Evolutionary conservation across 2,797 vertebrate genomes (phyloP).

Genomic region (Phrynocephalus guinanensis): DNA sequence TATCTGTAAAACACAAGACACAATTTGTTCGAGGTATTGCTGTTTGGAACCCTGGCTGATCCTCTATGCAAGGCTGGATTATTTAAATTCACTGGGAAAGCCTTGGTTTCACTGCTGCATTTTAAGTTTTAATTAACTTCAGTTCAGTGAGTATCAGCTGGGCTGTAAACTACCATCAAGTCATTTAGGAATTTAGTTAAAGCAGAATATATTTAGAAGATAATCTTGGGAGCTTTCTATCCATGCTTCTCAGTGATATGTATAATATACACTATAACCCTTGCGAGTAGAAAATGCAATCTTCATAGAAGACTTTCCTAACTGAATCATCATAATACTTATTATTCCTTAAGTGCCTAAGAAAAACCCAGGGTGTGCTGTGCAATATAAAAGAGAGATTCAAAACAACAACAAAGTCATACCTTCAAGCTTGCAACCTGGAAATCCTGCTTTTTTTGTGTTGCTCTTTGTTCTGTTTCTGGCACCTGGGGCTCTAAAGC

Average conservation of each 20-base stretch:
- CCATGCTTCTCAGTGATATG: background rate
- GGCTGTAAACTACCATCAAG: constrained; percentile 59
- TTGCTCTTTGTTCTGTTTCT: constrained; percentile 6
- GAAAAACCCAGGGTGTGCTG: background rate
- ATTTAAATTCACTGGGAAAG: constrained; percentile 70
- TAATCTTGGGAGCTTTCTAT: background rate
- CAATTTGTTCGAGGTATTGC: constrained; percentile 3
- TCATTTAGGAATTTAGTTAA: constrained; percentile 58
- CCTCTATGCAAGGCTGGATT: constrained; percentile 74
- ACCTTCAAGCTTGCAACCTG: background rate
- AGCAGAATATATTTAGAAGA: background rate
- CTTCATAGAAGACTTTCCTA: background rate
- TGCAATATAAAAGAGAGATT: background rate
- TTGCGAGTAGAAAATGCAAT: background rate
- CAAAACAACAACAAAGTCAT: background rate
- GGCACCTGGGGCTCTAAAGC: background rate
- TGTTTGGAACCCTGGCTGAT: constrained; percentile 64
- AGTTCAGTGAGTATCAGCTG: constrained; percentile 74
- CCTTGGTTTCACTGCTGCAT: constrained; percentile 77
- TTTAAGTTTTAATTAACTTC: constrained; percentile 81
- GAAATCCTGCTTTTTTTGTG: background rate
- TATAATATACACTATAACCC: background rate
- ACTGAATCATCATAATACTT: constrained; percentile 5
- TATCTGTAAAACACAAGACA: background rate
- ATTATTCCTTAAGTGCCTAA: background rate